Conservation (phyloP, 2,888 invertebrate species). For the Cephus rjabovi region DNA sequence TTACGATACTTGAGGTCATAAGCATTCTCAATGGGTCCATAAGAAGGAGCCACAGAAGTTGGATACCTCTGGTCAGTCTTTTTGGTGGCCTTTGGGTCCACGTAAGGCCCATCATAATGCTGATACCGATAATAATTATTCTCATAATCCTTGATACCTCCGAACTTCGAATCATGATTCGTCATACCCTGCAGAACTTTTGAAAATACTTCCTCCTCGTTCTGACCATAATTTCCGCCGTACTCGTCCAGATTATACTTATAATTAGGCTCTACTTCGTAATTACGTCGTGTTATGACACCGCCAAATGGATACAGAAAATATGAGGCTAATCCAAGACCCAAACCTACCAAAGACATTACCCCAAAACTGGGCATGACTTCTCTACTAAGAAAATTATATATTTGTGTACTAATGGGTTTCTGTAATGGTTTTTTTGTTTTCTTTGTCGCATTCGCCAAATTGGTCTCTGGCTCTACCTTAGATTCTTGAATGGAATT, state of each 20-base stretch:
- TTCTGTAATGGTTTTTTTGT: conserved; percentile 69
- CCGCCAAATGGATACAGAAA: conserved; percentile 81
- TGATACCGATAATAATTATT: conserved; percentile 54
- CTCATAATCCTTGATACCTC: conserved; percentile 35
- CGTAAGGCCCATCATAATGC: conserved; percentile 44
- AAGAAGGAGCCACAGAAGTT: conserved; percentile 34
- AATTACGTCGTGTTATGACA: conserved; percentile 73
- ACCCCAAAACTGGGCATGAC: conserved; percentile 86
- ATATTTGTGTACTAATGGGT: conserved; percentile 79
- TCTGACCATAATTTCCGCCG: conserved; percentile 75
- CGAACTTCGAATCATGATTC: conserved; percentile 35
- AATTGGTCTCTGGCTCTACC: conserved; percentile 59
- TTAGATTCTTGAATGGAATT: conserved; percentile 62
- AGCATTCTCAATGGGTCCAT: conserved; percentile 46
- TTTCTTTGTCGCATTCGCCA: conserved; percentile 67
- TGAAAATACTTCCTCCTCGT: conserved; percentile 82
- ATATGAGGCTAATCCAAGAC: conserved; percentile 81
- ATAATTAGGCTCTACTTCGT: conserved; percentile 70
- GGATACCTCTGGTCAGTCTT: conserved; percentile 44
- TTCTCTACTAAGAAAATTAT: conserved; percentile 82
- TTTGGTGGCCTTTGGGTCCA: conserved; percentile 66
- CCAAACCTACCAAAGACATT: conserved; percentile 77
- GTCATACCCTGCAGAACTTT: conserved; percentile 80
- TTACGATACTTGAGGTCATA: conserved; percentile 48
- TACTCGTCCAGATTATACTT: conserved; percentile 79